Base-by-base conservation (phyloP, 2,888 invertebrate species). In the Drosophila cognata region DNA sequence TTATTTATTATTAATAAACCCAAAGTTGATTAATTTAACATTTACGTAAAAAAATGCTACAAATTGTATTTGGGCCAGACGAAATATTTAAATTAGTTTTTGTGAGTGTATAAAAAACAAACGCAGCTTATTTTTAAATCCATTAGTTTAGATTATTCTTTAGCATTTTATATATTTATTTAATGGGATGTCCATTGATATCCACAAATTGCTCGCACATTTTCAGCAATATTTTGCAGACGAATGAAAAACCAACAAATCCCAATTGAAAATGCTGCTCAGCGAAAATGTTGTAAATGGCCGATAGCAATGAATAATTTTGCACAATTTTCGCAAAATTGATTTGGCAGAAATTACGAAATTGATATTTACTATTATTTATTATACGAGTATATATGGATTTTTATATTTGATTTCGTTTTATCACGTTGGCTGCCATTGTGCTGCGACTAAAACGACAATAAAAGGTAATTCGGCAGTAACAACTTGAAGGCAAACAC, bases 381-480 rank as follows among this genome's bases (percentile, higher is more conserved):
- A 56, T 38, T 7, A 8, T 36, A n/a, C n/a, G n/a, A n/a, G n/a
- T n/a, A 25, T 56, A 48, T 50, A 43, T 60, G 10, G n/a, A 36
- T 57, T 65, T 69, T 31, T 21, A 50, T 58, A 60, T 75, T 78
- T 78, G 75, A 59, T 67, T 29, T 62, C 2, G 25, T 38, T 76
- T 68, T 55, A 48, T 61, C 35, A 51, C 28, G 10, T 56, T 60
- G 53, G 31, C 31, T 43, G 53, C 89, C 88, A 87, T 89, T 79
- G 88, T 85, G 25, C 51, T 56, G 52, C 53, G 50, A 56, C 33
- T 70, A 51, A 71, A 81, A 81, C 75, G 76, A 87, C 89, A 85
- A 89, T 88, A 89, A 85, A 88, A 85, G 88, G 84, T 89, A 87
- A 85, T 85, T 87, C 79, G 67, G 88, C 77, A 79, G 88, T 77